Base-by-base conservation (phyloP, 2,113 vertebrate species). In the Opisthocomus hoazin region DNA sequence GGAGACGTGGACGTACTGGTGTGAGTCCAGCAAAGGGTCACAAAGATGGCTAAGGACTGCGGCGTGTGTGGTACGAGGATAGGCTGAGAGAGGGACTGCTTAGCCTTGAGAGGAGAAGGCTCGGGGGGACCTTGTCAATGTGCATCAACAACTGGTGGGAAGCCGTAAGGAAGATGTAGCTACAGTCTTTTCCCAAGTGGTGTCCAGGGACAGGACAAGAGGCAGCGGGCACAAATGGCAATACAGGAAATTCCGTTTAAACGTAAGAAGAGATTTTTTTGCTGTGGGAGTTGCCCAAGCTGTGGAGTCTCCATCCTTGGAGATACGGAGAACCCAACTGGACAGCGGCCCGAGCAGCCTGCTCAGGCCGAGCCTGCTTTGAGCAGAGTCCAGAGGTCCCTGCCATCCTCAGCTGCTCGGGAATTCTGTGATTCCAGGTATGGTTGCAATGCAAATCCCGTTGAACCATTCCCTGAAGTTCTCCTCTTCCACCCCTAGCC, bases 1-100 rank as follows among this genome's bases (percentile, higher is more conserved):
- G 65, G 56, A 34, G 65, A 24, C 2, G 6, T 29, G 75, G 15
- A 15, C 65, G 32, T 29, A 27, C 37, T 54, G 56, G n/a, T 46
- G 11, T 12, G 46, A 46, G 57, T 46, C n/a, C 39, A 10, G 39
- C 9, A 16, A 45, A 54, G 37, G 73, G 37, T 37, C 53, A 15
- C 9, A 19, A 32, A 34, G n/a, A 27, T 39, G 41, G 9, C 15
- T 3, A 36, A 48, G 48, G 50, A 14, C 34, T 17, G 66, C 23
- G 39, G n/a, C 19, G 1, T 4, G 9, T 14, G 57, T 15, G 50
- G 14, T 34, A 29, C 1, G 1, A 21, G 46, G 34, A 12, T 2
- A 39, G 24, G n/a, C 48, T 24, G 75, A 11, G 53, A 15, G 78
- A 46, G 53, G 30, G 23, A 22, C 17, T n/a, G 37, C 46, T 41